These are phyloP conservation scores for Drosophila glabriapex DNA, from an alignment of 2,888 invertebrate genomes.

Conservation along the genomic window DNA sequence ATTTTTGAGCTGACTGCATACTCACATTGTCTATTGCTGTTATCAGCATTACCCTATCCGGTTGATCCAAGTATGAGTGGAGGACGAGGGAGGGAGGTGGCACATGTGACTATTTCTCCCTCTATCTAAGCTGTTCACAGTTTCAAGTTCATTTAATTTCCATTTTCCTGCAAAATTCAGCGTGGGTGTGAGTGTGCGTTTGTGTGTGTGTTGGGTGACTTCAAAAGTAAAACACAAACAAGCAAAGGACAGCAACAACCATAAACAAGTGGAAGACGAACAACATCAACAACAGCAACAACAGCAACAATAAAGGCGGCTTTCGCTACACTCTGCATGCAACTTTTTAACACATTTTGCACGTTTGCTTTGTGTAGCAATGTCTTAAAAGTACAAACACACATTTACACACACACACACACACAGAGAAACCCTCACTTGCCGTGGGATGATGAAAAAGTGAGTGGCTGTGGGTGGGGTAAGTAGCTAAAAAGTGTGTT, in stretches of 20 bases:
- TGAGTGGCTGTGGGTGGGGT: background rate
- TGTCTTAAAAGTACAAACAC: slow-evolving; percentile 47
- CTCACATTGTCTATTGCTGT: slow-evolving; percentile 20
- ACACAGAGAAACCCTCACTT: background rate
- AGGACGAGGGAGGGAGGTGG: background rate
- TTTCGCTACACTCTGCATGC: slow-evolving; percentile 48
- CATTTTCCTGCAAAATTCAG: slow-evolving; percentile 60
- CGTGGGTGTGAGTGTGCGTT: slow-evolving; percentile 11
- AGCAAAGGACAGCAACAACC: slow-evolving; percentile 51
- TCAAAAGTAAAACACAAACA: slow-evolving; percentile 74
- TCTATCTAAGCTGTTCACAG: slow-evolving; percentile 45
- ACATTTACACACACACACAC: slow-evolving; percentile 6
- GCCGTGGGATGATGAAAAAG: background rate
- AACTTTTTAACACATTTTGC: slow-evolving; percentile 70
- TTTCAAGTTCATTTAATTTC: slow-evolving; percentile 77
- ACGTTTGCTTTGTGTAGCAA: slow-evolving; percentile 66
- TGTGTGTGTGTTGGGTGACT: slow-evolving; percentile 40
- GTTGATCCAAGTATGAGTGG: background rate
- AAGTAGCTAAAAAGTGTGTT: slow-evolving; percentile 4
- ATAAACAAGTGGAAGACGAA: slow-evolving; percentile 1
- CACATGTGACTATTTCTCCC: slow-evolving; percentile 9
- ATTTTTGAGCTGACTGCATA: slow-evolving; percentile 14
- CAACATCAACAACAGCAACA: slow-evolving; percentile 15
- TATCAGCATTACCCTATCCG: slow-evolving; percentile 5
- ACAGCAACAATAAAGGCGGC: slow-evolving; percentile 24